These are phyloP conservation scores for Rhipidura dahli DNA, from an alignment of 2,113 vertebrate species.

Conservation along the genomic window DNA sequence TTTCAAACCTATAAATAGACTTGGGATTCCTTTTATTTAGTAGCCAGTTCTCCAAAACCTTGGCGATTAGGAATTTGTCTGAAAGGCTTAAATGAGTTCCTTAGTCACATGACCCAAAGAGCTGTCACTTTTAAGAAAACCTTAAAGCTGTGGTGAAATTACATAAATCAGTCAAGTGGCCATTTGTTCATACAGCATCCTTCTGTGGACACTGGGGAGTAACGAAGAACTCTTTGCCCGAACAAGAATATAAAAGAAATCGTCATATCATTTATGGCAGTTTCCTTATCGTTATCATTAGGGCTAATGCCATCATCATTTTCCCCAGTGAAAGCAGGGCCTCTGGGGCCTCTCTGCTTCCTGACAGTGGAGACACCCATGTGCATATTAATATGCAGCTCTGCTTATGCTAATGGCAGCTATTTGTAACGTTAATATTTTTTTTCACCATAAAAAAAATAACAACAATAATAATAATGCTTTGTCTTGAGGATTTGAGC, in stretches of 20 bases:
- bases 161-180: conserved; percentile 17
- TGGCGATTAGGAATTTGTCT: neutral
- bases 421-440: conserved; percentile 80
- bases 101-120: neutral
- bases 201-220: neutral
- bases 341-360: conserved; percentile 67
- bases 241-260: conserved; percentile 60
- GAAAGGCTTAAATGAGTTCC: neutral
- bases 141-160: neutral
- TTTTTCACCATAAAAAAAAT: conserved; percentile 73
- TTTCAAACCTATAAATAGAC: neutral
- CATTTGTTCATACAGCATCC: conserved; percentile 5
- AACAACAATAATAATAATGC: conserved; percentile 62
- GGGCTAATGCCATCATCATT: conserved; percentile 62
- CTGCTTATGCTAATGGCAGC: conserved; percentile 67
- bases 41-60: neutral
- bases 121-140: neutral
- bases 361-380: conserved; percentile 66
- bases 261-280: conserved; percentile 47
- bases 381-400: conserved; percentile 73
- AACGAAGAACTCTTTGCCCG: conserved; percentile 21
- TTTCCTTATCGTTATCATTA: conserved; percentile 67
- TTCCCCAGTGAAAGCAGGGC: conserved; percentile 69
- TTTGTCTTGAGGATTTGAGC: conserved; percentile 76
- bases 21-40: neutral